Evolutionary conservation across 2,113 vertebrate species (phyloP).

Genomic region (Notothenia rossii): DNA sequence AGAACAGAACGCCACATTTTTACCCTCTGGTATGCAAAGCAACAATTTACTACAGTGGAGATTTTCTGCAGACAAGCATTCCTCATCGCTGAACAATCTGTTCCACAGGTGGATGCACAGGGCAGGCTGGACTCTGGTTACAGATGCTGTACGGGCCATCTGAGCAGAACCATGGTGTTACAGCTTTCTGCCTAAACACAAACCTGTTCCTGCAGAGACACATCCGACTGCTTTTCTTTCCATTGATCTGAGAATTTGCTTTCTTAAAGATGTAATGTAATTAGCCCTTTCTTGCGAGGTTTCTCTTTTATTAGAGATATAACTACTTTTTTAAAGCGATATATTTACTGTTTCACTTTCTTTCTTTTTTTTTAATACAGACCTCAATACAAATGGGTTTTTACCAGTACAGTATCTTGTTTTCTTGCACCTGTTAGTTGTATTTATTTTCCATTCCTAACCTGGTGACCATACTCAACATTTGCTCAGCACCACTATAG

Average conservation of each 20-base stretch:
- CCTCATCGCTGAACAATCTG: conserved; percentile 45
- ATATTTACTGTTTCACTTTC: too few relatives aligned
- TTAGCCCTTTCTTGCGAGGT: not conserved
- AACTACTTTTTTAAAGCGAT: not conserved
- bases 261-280: not conserved
- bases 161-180: conserved; percentile 5
- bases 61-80: conserved; percentile 29
- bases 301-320: too few relatives aligned
- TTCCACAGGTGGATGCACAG: conserved; percentile 54
- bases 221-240: not conserved
- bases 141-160: conserved; percentile 25
- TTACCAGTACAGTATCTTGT: not conserved
- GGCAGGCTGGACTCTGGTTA: conserved; percentile 11
- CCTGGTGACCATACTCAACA: not conserved
- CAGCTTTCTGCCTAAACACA: not conserved
- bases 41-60: conserved; percentile 16
- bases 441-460: not conserved
- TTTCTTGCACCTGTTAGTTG: not conserved
- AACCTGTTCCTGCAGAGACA: not conserved
- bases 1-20: not conserved
- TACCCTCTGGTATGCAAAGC: conserved; percentile 17
- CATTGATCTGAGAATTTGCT: not conserved
- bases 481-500: not conserved
- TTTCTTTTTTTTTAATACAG: not conserved
- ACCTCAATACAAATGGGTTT: not conserved